Conservation (phyloP, 1,140 invertebrate genomes). For the Trigoniulus corallinus region DNA sequence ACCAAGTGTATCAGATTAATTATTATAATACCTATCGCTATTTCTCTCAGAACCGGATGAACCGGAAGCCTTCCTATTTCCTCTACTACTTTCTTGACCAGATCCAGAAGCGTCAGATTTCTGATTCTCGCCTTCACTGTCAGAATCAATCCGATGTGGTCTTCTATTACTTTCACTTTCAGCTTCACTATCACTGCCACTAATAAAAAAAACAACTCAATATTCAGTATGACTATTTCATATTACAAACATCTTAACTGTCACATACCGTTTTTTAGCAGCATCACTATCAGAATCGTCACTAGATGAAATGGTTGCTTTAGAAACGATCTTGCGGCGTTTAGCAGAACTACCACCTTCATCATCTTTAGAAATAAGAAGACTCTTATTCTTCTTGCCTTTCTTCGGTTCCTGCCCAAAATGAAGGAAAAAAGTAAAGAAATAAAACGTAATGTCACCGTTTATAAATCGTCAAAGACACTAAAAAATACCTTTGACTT, state of each 20-base stretch:
- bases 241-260: neutral
- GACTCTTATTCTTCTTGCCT: slow-evolving; percentile 7
- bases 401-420: slow-evolving; percentile 13
- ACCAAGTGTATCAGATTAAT: neutral
- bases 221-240: no score
- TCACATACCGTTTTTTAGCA: slow-evolving; percentile 38
- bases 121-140: neutral
- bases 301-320: slow-evolving; percentile 86
- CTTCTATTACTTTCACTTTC: neutral
- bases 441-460: no score
- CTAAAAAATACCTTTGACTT: neutral
- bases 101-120: neutral
- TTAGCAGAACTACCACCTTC: slow-evolving; percentile 8
- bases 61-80: neutral
- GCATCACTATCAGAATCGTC: slow-evolving; percentile 53
- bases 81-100: neutral
- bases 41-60: neutral
- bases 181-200: no score
- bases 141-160: neutral
- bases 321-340: slow-evolving; percentile 60
- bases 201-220: neutral
- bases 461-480: no score
- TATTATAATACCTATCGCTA: neutral
- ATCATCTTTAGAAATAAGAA: slow-evolving; percentile 4
- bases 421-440: no score